A percentile compares a stretch with the other conserved stretches of the same genome.
Conservation (phyloP, 2,797 vertebrate genomes). For the Sebastes taczanowskii region DNA sequence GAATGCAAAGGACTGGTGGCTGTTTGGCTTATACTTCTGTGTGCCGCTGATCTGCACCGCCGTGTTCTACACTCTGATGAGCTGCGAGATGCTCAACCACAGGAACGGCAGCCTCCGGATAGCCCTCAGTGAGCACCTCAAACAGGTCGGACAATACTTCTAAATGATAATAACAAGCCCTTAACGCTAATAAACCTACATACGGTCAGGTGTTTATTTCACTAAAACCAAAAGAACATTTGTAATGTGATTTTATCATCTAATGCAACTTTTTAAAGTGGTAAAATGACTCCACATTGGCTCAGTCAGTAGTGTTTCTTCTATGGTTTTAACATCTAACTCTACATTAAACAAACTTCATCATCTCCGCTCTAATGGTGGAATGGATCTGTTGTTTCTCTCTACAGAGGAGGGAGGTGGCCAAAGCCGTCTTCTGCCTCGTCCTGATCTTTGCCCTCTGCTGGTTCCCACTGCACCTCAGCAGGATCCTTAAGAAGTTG, state of each 20-base stretch:
- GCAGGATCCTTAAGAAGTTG: slow-evolving; percentile 91
- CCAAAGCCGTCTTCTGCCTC: slow-evolving; percentile 97
- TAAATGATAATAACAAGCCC: neutral
- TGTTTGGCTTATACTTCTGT: slow-evolving; percentile 97
- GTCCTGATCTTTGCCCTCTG: slow-evolving; percentile 98
- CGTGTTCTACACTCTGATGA: slow-evolving; percentile 96
- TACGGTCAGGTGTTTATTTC: neutral
- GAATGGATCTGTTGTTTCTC: slow-evolving; percentile 13
- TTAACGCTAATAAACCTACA: neutral
- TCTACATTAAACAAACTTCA: neutral
- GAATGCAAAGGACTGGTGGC: slow-evolving; percentile 95
- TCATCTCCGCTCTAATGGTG: neutral
- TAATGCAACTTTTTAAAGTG: neutral
- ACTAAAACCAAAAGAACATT: neutral
- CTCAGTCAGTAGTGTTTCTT: neutral
- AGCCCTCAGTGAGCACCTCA: slow-evolving; percentile 96
- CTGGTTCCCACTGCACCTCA: slow-evolving; percentile 97
- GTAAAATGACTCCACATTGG: neutral
- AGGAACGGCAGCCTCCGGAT: slow-evolving; percentile 95
- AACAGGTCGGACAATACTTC: slow-evolving; percentile 86
- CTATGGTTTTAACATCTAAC: neutral
- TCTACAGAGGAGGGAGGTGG: slow-evolving; percentile 95
- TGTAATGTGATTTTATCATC: neutral
- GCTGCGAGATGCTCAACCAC: slow-evolving; percentile 94
- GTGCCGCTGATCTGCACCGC: slow-evolving; percentile 92